Evolutionary conservation across 2,888 invertebrate species (phyloP).

Genomic region (Stomorhina lunata): DNA sequence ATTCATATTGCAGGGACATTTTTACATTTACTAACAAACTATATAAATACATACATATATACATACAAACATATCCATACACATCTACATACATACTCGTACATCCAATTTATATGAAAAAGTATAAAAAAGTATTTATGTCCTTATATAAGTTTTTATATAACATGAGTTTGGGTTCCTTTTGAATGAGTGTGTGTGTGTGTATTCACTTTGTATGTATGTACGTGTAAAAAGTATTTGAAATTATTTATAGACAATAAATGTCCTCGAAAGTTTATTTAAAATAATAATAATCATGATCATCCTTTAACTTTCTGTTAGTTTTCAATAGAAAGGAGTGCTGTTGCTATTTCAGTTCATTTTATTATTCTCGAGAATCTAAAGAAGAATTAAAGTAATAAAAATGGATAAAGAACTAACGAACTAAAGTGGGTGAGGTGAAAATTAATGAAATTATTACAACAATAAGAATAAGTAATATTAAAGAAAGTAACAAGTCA

Average conservation of each 20-base stretch:
- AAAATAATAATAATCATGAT: not conserved
- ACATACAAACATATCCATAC: not conserved
- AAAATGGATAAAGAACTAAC: not conserved
- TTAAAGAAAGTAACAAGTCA: not conserved
- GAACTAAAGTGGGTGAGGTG: not conserved
- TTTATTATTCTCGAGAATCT: too few relatives aligned
- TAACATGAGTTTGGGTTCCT: too few relatives aligned
- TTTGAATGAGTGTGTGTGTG: not conserved
- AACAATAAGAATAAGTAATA: not conserved
- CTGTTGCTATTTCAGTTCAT: too few relatives aligned
- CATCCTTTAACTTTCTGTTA: not conserved
- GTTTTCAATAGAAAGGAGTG: conserved; percentile 6
- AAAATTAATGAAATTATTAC: conserved; percentile 16
- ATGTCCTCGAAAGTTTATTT: conserved; percentile 55
- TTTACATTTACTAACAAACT: not conserved
- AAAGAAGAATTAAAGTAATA: not conserved
- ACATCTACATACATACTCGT: not conserved
- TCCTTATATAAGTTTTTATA: too few relatives aligned
- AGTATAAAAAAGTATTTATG: too few relatives aligned
- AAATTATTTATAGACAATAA: conserved; percentile 47
- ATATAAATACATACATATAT: not conserved
- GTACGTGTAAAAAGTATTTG: not conserved
- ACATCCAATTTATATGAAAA: too few relatives aligned
- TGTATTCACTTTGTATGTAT: too few relatives aligned
- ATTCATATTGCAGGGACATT: not conserved